phyloP scores from a whole-genome alignment of 2,797 vertebrate species.

The Luscinia megarhynchos region DNA sequence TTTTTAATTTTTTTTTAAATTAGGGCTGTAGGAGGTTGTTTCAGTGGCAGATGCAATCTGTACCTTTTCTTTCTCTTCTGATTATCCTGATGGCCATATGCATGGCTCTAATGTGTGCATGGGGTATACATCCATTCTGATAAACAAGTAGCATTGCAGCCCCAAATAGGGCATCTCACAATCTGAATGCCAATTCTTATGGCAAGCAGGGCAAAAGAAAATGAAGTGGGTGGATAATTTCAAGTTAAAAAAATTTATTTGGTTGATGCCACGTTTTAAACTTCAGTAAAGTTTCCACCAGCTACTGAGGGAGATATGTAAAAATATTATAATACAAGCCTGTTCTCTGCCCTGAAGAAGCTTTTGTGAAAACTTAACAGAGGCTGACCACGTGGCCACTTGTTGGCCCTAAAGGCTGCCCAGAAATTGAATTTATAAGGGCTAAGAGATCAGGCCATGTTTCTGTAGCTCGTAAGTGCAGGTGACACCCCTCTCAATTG shows the following conservation, averaged over 20 bases:
- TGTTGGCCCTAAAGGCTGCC: neutral
- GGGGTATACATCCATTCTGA: neutral
- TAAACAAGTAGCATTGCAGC: neutral
- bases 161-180: neutral
- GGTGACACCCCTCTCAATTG: conserved; percentile 16
- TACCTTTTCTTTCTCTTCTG: neutral
- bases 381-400: neutral
- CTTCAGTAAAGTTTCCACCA: neutral
- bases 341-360: neutral
- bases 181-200: neutral
- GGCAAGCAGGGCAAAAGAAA: neutral
- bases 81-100: neutral
- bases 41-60: neutral
- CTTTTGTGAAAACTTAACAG: neutral
- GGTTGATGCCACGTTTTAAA: neutral
- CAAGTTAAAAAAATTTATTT: neutral
- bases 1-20: neutral
- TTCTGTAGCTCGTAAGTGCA: neutral
- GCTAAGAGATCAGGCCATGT: neutral
- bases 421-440: neutral
- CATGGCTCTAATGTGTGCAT: neutral
- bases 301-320: neutral
- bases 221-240: neutral
- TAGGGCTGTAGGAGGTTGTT: conserved; percentile 16
- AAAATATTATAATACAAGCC: neutral